Base-by-base conservation (phyloP, 1,140 invertebrate genomes). In the Maconellicoccus hirsutus region DNA sequence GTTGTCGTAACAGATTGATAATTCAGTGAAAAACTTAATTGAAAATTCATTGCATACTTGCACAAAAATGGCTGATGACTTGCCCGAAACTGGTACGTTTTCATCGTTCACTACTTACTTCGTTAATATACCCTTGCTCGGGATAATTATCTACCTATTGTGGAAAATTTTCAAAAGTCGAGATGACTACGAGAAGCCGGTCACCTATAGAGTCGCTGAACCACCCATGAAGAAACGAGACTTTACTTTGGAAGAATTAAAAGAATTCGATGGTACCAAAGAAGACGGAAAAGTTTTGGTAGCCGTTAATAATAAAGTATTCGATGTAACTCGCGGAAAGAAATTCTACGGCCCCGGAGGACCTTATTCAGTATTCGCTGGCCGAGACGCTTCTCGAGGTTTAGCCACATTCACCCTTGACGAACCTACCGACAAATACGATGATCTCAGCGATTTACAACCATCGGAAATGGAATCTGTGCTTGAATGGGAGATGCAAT, bases 401-500 rank as follows among this genome's bases (percentile, higher is more conserved):
- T 82, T 98, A 69, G 96, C 94, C 23, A 96, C 91, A 73, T 98
- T 98, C 80, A 89, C 88, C 22, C 89, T 97, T n/a, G 86, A 85
- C 70, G 84, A 89, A 59, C 86, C 90, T 33, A 89, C 87, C 74
- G 89, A 93, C 74, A 90, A 90, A 73, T 96, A 96, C 82, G 96
- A 98, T 84, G 96, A 98, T 80, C 82, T 98, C 7, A 94, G 92
- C 80, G 96, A 98, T 81, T 85, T 98, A 12, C 91, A 88, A 76
- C 85, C 87, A 7, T 86, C 88, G 80, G 86, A 92, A 81, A 91
- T 93, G 89, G 90, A 92, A 73, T 90, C 88, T 33, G 87, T 97
- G 0, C 84, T 84, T 74, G 96, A 98, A 82, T 98, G 96, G 96
- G 94, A 97, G 79, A 89, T 90, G 81, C 96, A 98, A 79, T 96